Evolutionary conservation across 2,888 invertebrate species (phyloP), one percentile per base, ranked within the genome.

Genomic region (Antheraea yamamai): DNA sequence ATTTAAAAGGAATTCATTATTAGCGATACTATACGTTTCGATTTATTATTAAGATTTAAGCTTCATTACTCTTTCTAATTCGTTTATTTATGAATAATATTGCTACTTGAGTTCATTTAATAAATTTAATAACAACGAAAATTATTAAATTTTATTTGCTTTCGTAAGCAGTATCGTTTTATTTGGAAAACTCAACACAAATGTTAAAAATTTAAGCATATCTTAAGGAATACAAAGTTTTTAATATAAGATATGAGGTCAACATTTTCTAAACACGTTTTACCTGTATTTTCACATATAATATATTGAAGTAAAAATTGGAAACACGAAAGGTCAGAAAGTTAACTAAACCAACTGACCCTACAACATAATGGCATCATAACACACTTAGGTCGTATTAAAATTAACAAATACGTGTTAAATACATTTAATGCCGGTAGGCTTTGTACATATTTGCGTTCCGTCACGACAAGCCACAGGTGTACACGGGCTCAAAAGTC

Each of bases 341-440:
- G 16, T 26, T 66, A 30, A 26, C 16, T 14, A 30, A 16, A 30
- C 64, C 30, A 30, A 66, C 64, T 66, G 64, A 66, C 30, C 64
- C 30, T 66, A 66, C 23, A 61, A 61, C 61, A 61, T 64, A 23
- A 26, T 66, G 30, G 16, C 64, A 66, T 12, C 26, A 14, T 75
- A 78, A 79, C 80, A 79, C 78, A 72, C 74, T 75, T 75, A 77
- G 78, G 73, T 73, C 76, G 75, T 39, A 66, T 81, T 80, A 81
- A 83, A 87, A 80, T 80, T 90, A 82, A 82, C 88, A 85, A 84
- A 86, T 81, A 87, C 87, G 84, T 89, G 91, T 86, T 89, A 90
- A 86, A 90, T 88, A 84, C 81, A 39, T 58, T 84, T 84, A 86
- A 85, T 84, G 81, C 81, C 30, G 81, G 77, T 80, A 79, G 79